phyloP scores from a whole-genome alignment of 2,113 vertebrate species.

The Lophochroa leadbeateri region DNA sequence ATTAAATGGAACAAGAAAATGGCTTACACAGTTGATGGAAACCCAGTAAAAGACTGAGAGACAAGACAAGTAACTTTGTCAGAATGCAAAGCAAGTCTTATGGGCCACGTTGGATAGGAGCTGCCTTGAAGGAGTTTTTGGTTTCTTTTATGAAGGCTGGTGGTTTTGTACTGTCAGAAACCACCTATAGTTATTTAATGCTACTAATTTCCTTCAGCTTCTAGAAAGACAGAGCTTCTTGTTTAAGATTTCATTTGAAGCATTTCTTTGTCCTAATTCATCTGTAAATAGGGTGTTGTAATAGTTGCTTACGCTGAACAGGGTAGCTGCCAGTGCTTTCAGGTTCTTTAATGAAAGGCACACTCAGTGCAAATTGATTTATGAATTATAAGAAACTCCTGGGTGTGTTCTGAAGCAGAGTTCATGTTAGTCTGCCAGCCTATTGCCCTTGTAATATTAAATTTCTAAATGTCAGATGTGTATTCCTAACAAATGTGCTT shows the following conservation, averaged over 20 bases:
- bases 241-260: constrained; percentile 23
- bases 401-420: constrained; percentile 5
- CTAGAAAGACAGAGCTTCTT: background rate
- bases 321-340: background rate
- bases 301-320: background rate
- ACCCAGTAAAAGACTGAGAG: background rate
- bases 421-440: background rate
- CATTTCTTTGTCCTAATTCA: constrained; percentile 40
- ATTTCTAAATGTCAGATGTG: background rate
- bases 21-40: background rate
- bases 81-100: background rate
- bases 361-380: constrained; percentile 22
- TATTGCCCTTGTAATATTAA: background rate
- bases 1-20: background rate
- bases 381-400: constrained; percentile 48
- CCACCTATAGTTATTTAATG: constrained; percentile 50
- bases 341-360: constrained; percentile 45
- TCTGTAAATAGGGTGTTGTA: constrained; percentile 16
- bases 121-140: background rate
- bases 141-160: background rate
- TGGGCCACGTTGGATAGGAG: background rate
- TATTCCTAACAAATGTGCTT: background rate
- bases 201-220: constrained; percentile 57
- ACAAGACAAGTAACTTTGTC: background rate
- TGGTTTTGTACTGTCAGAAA: constrained; percentile 25